Percentiles rank a stretch among this genome's conserved stretches.
phyloP scores from a whole-genome alignment of 2,113 vertebrate genomes.

The Silurus glanis region DNA sequence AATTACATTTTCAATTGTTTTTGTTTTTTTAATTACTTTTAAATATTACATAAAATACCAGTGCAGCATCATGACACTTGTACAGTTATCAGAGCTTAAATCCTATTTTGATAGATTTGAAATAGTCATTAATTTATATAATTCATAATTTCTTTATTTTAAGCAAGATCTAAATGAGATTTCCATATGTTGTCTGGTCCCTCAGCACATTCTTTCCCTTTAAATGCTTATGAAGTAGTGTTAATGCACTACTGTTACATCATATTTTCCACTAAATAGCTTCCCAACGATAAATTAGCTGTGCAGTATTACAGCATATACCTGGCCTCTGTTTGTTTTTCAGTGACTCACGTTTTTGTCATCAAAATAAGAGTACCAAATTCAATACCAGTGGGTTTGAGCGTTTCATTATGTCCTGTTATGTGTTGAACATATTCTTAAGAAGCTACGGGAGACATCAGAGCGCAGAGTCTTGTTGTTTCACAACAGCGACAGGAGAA shows the following conservation, averaged over 20 bases:
- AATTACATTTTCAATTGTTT: too few relatives aligned
- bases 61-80: not conserved
- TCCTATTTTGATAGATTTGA: not conserved
- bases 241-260: not conserved
- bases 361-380: not conserved
- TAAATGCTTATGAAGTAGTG: slow-evolving; percentile 3
- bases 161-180: not conserved
- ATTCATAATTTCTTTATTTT: not conserved
- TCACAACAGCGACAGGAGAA: not conserved
- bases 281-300: not conserved
- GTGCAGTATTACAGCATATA: not conserved
- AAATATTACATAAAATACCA: not conserved
- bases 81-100: not conserved
- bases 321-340: not conserved
- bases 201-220: not conserved
- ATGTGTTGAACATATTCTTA: not conserved
- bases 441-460: not conserved
- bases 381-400: not conserved
- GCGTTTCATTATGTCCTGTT: not conserved
- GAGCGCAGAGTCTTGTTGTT: not conserved
- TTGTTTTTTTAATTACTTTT: too few relatives aligned
- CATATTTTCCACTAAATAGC: not conserved
- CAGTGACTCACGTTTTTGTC: not conserved
- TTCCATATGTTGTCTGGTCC: not conserved
- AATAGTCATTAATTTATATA: not conserved